These are phyloP conservation scores for Gopherus flavomarginatus DNA, from an alignment of 2,113 vertebrate genomes.

Conservation along the genomic window DNA sequence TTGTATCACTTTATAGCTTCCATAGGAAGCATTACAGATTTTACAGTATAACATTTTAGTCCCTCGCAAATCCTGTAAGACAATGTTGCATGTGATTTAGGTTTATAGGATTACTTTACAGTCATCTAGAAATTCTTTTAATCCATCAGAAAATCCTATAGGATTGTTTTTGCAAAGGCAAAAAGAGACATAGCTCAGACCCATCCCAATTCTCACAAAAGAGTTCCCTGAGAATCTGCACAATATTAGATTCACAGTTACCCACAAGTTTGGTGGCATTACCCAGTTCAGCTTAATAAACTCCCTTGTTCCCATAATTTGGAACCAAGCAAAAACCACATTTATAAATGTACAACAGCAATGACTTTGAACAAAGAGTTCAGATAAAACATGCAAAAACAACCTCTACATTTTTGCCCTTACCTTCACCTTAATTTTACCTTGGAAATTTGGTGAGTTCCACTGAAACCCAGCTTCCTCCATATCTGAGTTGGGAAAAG, in stretches of 20 bases:
- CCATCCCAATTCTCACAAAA: background rate
- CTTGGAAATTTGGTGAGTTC: background rate
- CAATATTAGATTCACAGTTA: background rate
- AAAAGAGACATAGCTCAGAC: background rate
- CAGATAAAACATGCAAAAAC: background rate
- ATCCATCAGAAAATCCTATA: constrained; percentile 50
- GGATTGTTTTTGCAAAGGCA: constrained; percentile 32
- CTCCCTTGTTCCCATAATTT: background rate
- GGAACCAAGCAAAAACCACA: background rate
- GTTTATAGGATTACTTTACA: constrained; percentile 61
- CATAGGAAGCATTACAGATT: constrained; percentile 11
- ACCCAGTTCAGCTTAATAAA: background rate
- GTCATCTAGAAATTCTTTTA: constrained; percentile 57
- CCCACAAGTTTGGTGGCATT: background rate
- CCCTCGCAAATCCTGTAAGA: constrained; percentile 46
- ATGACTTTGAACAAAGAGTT: fast-evolving
- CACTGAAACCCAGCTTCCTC: too few species aligned
- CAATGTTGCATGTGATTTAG: constrained; percentile 41
- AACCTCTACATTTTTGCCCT: background rate
- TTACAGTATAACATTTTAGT: constrained; percentile 34
- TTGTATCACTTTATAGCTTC: background rate
- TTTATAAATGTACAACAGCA: background rate
- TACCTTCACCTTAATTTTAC: background rate
- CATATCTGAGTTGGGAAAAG: too few species aligned
- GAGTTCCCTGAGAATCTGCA: background rate